Evolutionary conservation across 2,888 invertebrate species (phyloP).

Genomic region (Ectemnius cavifrons): DNA sequence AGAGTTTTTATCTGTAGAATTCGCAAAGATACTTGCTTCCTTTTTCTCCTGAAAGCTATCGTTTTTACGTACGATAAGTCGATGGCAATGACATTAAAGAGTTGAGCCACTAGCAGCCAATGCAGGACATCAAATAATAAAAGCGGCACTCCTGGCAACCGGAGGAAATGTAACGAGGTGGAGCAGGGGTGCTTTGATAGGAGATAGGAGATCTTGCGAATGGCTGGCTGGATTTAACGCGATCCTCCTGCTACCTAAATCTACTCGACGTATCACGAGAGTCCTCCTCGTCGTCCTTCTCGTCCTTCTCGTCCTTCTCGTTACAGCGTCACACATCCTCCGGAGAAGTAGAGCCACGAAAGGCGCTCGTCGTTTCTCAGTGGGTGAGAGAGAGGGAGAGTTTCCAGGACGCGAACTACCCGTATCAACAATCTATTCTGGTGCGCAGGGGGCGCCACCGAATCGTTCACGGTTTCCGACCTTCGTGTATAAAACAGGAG

Average conservation of each 20-base stretch:
- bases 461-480: conserved; percentile 37
- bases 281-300: not conserved
- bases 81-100: conserved; percentile 37
- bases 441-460: conserved; percentile 18
- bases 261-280: conserved; percentile 30
- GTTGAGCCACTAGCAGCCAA: conserved; percentile 6
- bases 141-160: conserved; percentile 8
- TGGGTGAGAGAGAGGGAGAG: conserved; percentile 7
- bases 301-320: conserved; percentile 8
- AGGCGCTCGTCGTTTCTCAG: conserved; percentile 4
- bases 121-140: conserved; percentile 36
- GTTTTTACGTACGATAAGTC: conserved; percentile 33
- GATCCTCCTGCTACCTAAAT: conserved; percentile 40
- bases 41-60: conserved; percentile 20
- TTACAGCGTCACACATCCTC: not conserved
- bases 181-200: conserved; percentile 3
- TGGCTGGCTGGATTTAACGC: conserved; percentile 39
- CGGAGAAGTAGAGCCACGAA: not conserved
- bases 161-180: conserved; percentile 17
- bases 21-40: conserved; percentile 25
- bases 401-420: conserved; percentile 28
- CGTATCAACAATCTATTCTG: conserved; percentile 24
- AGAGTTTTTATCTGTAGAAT: conserved; percentile 10
- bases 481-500: conserved; percentile 54
- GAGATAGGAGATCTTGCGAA: conserved; percentile 22